phyloP scores from a whole-genome alignment of 2,113 vertebrate species.

The Pelobates fuscus region DNA sequence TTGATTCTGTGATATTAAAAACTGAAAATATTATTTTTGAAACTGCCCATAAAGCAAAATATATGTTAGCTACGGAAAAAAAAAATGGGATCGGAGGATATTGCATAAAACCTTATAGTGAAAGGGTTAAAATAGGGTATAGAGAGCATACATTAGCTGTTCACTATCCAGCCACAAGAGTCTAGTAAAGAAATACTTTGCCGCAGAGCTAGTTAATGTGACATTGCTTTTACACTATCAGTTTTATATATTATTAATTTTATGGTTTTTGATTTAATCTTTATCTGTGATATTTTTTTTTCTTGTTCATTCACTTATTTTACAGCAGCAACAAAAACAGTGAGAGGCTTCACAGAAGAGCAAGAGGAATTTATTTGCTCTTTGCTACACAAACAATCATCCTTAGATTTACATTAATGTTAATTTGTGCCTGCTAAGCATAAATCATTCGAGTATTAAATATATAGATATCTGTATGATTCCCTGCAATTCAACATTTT shows the following conservation, averaged over 20 bases:
- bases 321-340: conserved; percentile 2
- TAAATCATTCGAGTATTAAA: conserved; percentile 45
- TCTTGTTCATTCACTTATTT: conserved; percentile 22
- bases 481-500: conserved; percentile 23
- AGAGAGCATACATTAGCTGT: no score
- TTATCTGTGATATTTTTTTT: conserved; percentile 14
- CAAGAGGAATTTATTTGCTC: conserved; percentile 20
- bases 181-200: no score
- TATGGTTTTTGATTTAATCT: conserved; percentile 8
- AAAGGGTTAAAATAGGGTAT: no score
- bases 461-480: neutral
- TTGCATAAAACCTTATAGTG: no score
- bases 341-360: neutral
- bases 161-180: no score
- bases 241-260: neutral
- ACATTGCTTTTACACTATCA: no score
- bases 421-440: conserved; percentile 32
- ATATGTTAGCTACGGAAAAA: no score
- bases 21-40: no score
- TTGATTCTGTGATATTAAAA: no score
- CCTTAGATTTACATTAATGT: conserved; percentile 37
- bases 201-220: no score
- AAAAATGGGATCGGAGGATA: no score
- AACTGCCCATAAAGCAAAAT: no score
- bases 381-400: conserved; percentile 15